These are phyloP conservation scores for Meriones psammophilus DNA, from an alignment of 2,797 vertebrate genomes.

Conservation along the genomic window DNA sequence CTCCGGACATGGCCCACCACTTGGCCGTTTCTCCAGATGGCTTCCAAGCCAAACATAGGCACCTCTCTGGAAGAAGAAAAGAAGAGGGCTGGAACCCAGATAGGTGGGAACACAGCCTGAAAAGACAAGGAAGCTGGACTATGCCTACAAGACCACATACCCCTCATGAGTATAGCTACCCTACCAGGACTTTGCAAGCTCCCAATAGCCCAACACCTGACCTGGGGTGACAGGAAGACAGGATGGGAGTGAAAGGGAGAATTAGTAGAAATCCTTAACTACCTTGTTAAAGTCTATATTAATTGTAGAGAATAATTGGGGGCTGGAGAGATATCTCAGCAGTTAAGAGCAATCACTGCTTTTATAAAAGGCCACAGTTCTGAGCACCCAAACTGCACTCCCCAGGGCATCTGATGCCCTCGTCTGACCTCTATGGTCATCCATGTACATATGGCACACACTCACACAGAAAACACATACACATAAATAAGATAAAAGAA, in stretches of 20 bases:
- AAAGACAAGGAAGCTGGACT: neutral
- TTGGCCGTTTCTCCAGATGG: conserved; percentile 93
- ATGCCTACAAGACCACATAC: neutral
- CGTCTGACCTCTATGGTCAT: neutral
- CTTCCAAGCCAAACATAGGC: conserved; percentile 97
- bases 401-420: neutral
- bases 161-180: neutral
- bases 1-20: conserved; percentile 95
- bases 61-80: conserved; percentile 90
- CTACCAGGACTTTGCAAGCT: neutral
- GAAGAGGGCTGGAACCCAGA: neutral
- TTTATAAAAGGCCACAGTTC: neutral
- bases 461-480: neutral
- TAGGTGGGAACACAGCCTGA: neutral
- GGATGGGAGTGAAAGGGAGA: fast-evolving
- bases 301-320: neutral
- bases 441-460: neutral
- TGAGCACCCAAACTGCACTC: neutral
- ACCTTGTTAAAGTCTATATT: neutral
- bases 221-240: neutral
- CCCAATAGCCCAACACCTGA: fast-evolving
- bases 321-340: neutral
- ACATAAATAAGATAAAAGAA: neutral
- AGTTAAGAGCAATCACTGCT: neutral
- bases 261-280: neutral